Evolutionary conservation across 1,140 invertebrate genomes (phyloP), one percentile per base, ranked within the genome.

Genomic region (Camponotus floridanus): DNA sequence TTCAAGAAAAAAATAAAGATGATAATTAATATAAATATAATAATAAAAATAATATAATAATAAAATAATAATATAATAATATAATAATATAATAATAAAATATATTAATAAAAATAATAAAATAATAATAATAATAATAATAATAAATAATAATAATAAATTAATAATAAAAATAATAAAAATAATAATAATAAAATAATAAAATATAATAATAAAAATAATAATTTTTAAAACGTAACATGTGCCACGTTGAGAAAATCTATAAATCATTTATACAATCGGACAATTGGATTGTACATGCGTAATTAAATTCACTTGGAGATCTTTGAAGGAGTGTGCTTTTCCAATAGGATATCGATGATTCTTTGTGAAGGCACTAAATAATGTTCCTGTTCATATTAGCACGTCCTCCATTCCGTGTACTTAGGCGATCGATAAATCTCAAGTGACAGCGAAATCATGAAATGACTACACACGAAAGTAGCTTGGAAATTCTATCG

Each of bases 381-480:
- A 80, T 80, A 80, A 80, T 68, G 76, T 80, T 57, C 64, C 76
- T 70, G 78, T 70, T 80, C 76, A 70, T 80, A 80, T 80, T 80
- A 80, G 51, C 21, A 15, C 62, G 62, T 80, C 65, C 65, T 70
- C 48, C 33, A 80, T 70, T 80, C 48, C 48, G 36, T 80, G 48
- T 70, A 80, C 65, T 80, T 70, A 42, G 64, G 65, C 64, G 78
- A 80, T 80, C 78, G 64, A 80, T 80, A 80, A 80, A 80, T 80
- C 78, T 80, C 78, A 36, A 80, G 65, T 80, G 78, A 80, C 78
- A 80, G 78, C 78, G 78, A 80, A 80, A 80, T 80, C 78, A 80
- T 67, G 48, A 80, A 70, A 65, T 80, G 78, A 70, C 78, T 80
- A 80, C 48, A 51, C 65, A 80, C 64, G 78, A 80, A 70, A 80